phyloP scores from a whole-genome alignment of 2,797 vertebrate genomes.

The Myotis pilosus region DNA sequence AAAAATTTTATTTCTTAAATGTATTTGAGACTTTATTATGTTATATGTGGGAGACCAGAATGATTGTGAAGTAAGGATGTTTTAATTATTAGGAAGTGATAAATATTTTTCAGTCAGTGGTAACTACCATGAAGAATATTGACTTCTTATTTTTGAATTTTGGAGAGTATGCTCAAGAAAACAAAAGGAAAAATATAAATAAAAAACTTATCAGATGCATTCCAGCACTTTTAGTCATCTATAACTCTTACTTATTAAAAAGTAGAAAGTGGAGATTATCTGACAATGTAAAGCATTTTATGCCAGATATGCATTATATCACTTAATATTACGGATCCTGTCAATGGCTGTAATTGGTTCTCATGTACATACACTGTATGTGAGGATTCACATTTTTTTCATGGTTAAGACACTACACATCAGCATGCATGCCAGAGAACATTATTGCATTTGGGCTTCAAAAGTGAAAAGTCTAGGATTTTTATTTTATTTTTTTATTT shows the following conservation, averaged over 20 bases:
- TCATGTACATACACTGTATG: background rate
- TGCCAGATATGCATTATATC: background rate
- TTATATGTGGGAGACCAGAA: background rate
- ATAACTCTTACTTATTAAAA: conserved; percentile 44
- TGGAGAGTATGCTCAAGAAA: conserved; percentile 12
- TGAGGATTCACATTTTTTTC: conserved; percentile 38
- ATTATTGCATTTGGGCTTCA: background rate
- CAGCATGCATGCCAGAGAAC: conserved; percentile 2
- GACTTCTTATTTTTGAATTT: conserved; percentile 42
- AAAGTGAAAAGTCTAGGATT: background rate
- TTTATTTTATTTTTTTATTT: background rate
- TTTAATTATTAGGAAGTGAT: background rate
- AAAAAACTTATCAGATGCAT: background rate
- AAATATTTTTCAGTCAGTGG: background rate
- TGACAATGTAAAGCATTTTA: conserved; percentile 28
- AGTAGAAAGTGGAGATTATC: background rate
- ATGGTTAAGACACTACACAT: background rate
- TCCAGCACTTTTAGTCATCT: conserved; percentile 40
- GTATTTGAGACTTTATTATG: background rate
- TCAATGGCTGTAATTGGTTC: background rate
- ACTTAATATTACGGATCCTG: conserved; percentile 8
- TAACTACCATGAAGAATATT: background rate
- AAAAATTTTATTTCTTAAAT: conserved; percentile 36
- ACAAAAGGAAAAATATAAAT: background rate
- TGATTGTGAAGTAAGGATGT: background rate